These are phyloP conservation scores for Clarias magur DNA, from an alignment of 2,113 vertebrate species.

Conservation along the genomic window DNA sequence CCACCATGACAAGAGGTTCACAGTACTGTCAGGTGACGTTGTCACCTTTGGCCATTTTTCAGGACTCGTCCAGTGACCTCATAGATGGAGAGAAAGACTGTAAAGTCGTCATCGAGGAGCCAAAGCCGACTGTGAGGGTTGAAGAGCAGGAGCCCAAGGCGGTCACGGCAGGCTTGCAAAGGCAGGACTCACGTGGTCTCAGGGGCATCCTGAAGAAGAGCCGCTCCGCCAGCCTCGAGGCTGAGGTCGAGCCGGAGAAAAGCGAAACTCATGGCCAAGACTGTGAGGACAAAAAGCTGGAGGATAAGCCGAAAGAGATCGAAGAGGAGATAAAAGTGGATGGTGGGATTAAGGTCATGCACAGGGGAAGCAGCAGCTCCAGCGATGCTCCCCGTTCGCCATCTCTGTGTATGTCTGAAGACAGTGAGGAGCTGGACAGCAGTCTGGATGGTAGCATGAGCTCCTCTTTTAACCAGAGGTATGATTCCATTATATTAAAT, in stretches of 20 bases:
- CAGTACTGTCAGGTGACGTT: not conserved
- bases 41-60: not conserved
- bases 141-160: slow-evolving; percentile 33
- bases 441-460: slow-evolving; percentile 67
- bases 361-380: slow-evolving; percentile 43
- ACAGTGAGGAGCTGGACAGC: slow-evolving; percentile 71
- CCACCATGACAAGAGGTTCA: not conserved
- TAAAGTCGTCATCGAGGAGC: not conserved
- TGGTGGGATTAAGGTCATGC: slow-evolving; percentile 32
- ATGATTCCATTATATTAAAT: not conserved
- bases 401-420: slow-evolving; percentile 64
- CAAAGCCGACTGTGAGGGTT: not conserved
- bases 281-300: slow-evolving; percentile 23
- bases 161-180: slow-evolving; percentile 58
- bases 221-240: slow-evolving; percentile 70
- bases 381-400: slow-evolving; percentile 46
- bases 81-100: not conserved
- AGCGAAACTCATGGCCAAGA: slow-evolving; percentile 14
- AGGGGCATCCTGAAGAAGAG: slow-evolving; percentile 77
- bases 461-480: slow-evolving; percentile 71
- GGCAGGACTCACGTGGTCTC: slow-evolving; percentile 70
- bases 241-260: slow-evolving; percentile 57
- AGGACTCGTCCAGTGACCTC: not conserved
- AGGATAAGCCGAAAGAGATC: slow-evolving; percentile 35
- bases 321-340: slow-evolving; percentile 49